Conservation (phyloP, 2,113 vertebrate species). For the Pseudorhombus dupliciocellatus region DNA sequence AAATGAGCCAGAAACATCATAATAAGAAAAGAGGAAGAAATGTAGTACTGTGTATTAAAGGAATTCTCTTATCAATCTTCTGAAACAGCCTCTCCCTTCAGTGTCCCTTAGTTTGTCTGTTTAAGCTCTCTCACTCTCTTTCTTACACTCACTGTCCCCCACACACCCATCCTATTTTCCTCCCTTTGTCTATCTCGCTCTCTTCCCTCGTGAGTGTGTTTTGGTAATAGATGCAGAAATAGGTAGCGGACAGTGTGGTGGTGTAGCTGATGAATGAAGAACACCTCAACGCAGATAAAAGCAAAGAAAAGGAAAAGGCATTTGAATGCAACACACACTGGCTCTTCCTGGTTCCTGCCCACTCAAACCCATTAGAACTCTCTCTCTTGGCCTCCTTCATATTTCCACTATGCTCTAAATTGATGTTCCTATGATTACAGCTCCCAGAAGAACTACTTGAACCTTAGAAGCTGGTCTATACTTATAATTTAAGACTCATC, state of each 20-base stretch:
- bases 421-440: slow-evolving; percentile 22
- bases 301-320: neutral
- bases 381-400: slow-evolving; percentile 15
- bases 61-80: slow-evolving; percentile 31
- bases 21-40: neutral
- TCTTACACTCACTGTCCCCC: slow-evolving; percentile 4
- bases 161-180: slow-evolving; percentile 7
- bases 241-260: neutral
- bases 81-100: slow-evolving; percentile 5
- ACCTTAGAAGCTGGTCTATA: neutral
- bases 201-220: slow-evolving; percentile 7
- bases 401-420: slow-evolving; percentile 18
- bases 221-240: slow-evolving; percentile 5
- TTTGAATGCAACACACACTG: neutral
- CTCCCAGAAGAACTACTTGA: slow-evolving; percentile 24
- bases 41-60: neutral
- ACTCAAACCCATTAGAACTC: slow-evolving; percentile 18
- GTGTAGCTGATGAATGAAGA: slow-evolving; percentile 29
- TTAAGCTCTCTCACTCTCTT: neutral
- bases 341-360: neutral
- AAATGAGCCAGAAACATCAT: slow-evolving; percentile 1
- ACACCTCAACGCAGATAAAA: slow-evolving; percentile 6
- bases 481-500: slow-evolving; percentile 12
- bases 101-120: slow-evolving; percentile 15
- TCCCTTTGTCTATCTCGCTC: neutral